Evolutionary conservation across 2,113 vertebrate genomes (phyloP), one percentile per base, ranked within the genome.

Genomic region (Cynopterus brachyotis): DNA sequence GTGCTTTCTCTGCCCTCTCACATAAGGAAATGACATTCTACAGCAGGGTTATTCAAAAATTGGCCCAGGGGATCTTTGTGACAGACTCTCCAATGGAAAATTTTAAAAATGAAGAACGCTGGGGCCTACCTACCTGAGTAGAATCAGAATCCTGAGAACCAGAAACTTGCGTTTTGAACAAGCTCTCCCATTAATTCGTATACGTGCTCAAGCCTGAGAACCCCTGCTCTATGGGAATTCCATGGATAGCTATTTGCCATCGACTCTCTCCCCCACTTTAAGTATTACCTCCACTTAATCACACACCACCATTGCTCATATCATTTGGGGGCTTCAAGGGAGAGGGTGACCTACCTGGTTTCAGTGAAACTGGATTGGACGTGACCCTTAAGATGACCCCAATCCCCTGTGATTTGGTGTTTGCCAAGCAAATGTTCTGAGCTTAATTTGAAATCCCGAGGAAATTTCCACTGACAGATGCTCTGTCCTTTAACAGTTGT

Each of bases 371-470:
- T 73, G 45, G 79, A 45, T 87, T 84, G 59, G 64, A 37, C 12
- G 50, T 93, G 87, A 67, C 91, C 59, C 75, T 76, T 57, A 60
- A 30, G 7, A 85, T 78, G 53, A 95, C 94, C 59, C 64, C 66
- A 92, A 35, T 90, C 57, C 70, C 60, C 42, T 62, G 37, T 93
- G 93, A 94, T 67, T 95, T 91, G 55, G 72, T 76, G 64, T 91
- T 94, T 97, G 93, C 75, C 82, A 94, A 92, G 66, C 87, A 87
- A 96, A 96, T 94, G 62, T 89, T 95, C 91, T 87, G 42, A 97
- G 89, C 84, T 96, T 96, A 89, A 92, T 94, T 83, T 95, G 94
- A 94, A 97, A 91, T 95, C 89, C 95, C 15, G 20, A 89, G 78
- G 50, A 82, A 67, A 93, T 91, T 89, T 90, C 96, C 82, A 95